A percentile compares a stretch with the other conserved stretches of the same genome.
Evolutionary conservation across 2,888 invertebrate species (phyloP).

Genomic region (Orchesellides sinensis): DNA sequence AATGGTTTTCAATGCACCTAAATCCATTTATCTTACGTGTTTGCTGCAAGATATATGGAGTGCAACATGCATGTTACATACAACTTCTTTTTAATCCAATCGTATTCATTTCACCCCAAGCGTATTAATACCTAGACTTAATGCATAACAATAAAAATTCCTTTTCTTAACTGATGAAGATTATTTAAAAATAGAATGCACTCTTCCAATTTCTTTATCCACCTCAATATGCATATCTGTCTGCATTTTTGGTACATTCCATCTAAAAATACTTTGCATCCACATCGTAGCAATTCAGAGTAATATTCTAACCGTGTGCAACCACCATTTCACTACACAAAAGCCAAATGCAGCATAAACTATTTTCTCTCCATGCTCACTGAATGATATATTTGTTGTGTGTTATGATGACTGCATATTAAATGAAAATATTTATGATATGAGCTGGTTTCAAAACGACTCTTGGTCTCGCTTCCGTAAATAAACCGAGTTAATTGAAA

Average conservation of each 20-base stretch:
- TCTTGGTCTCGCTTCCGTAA: slow-evolving; percentile 1
- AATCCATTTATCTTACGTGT: too few species aligned
- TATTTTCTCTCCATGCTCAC: slow-evolving; percentile 29
- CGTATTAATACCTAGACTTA: too few species aligned
- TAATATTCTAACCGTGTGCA: background rate
- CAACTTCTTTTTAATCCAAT: too few species aligned
- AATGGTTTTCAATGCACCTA: too few species aligned
- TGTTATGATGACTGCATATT: too few species aligned
- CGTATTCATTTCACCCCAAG: background rate
- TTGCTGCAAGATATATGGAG: too few species aligned
- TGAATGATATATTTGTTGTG: too few species aligned
- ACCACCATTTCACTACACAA: background rate
- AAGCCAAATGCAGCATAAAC: background rate
- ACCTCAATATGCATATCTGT: background rate
- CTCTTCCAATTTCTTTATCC: background rate
- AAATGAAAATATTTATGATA: slow-evolving; percentile 51
- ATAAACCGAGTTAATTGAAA: slow-evolving; percentile 8
- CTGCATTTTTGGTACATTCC: background rate
- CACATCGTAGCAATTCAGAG: background rate
- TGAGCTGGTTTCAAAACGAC: slow-evolving; percentile 40
- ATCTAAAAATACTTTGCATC: background rate
- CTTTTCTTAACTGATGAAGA: background rate
- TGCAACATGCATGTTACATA: too few species aligned
- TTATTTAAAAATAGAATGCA: background rate
- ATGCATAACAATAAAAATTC: too few species aligned